These are phyloP conservation scores for Thereva nobilitata DNA, from an alignment of 2,888 invertebrate genomes.

Conservation along the genomic window DNA sequence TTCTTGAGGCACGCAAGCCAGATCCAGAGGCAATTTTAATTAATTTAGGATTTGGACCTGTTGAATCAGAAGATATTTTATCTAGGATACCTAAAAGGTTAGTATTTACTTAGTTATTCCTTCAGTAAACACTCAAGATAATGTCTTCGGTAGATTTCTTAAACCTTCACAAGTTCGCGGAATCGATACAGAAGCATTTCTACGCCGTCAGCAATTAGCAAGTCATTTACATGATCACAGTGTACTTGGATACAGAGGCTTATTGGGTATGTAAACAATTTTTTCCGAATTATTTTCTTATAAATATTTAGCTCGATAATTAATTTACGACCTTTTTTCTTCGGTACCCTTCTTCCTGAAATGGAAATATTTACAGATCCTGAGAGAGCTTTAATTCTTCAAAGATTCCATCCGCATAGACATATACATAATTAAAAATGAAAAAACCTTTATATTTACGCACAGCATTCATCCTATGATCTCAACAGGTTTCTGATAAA, in stretches of 20 bases:
- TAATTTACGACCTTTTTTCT: background rate
- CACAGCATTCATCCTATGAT: too few species aligned
- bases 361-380: conserved; percentile 40
- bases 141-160: conserved; percentile 64
- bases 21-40: conserved; percentile 88
- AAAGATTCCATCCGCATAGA: conserved; percentile 44
- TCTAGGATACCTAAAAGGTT: conserved; percentile 75
- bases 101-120: conserved; percentile 48
- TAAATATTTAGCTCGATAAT: background rate
- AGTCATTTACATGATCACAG: conserved; percentile 75
- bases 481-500: too few species aligned
- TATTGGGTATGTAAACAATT: conserved; percentile 64
- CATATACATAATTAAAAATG: conserved; percentile 35
- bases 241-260: conserved; percentile 74
- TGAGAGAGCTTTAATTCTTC: conserved; percentile 44
- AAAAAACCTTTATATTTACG: conserved; percentile 19
- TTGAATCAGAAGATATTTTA: conserved; percentile 68
- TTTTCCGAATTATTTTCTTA: background rate
- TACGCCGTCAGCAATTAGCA: conserved; percentile 73
- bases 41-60: conserved; percentile 79
- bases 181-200: conserved; percentile 74
- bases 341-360: conserved; percentile 3
- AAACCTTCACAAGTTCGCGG: conserved; percentile 78
- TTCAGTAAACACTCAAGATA: background rate
- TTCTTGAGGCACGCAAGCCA: conserved; percentile 79